phyloP scores from a whole-genome alignment of 2,113 vertebrate genomes.

The Odobenus rosmarus region DNA sequence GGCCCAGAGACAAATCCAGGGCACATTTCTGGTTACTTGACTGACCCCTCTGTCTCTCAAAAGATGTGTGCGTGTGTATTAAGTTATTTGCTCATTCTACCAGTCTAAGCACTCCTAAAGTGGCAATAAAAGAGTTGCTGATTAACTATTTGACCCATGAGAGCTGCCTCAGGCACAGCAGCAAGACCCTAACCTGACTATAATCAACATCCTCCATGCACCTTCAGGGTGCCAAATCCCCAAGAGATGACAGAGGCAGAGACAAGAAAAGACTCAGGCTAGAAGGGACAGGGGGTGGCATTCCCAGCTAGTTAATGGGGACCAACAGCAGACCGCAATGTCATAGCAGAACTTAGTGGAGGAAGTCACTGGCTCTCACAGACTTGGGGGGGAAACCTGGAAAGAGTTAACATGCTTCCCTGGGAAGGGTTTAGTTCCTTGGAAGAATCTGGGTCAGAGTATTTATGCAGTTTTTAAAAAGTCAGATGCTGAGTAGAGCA shows the following conservation, averaged over 20 bases:
- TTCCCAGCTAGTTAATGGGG: background rate
- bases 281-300: background rate
- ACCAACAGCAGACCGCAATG: background rate
- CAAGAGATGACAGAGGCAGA: background rate
- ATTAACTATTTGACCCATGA: conserved; percentile 35
- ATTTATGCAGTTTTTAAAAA: conserved; percentile 56
- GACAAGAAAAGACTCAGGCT: background rate
- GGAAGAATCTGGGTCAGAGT: conserved; percentile 62
- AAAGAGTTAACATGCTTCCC: conserved; percentile 53
- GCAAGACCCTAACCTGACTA: background rate
- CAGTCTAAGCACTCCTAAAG: conserved; percentile 27
- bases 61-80: background rate
- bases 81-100: background rate
- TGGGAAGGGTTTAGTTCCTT: conserved; percentile 41
- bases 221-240: background rate
- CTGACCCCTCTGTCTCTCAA: background rate
- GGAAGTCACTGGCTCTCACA: background rate
- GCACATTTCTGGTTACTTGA: conserved; percentile 12
- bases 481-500: conserved; percentile 32
- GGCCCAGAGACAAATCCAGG: background rate
- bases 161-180: background rate
- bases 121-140: conserved; percentile 11
- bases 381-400: background rate
- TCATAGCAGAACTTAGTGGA: background rate
- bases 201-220: background rate